Base-by-base conservation (phyloP, 2,888 invertebrate species). In the Drosophila buzzatii region DNA sequence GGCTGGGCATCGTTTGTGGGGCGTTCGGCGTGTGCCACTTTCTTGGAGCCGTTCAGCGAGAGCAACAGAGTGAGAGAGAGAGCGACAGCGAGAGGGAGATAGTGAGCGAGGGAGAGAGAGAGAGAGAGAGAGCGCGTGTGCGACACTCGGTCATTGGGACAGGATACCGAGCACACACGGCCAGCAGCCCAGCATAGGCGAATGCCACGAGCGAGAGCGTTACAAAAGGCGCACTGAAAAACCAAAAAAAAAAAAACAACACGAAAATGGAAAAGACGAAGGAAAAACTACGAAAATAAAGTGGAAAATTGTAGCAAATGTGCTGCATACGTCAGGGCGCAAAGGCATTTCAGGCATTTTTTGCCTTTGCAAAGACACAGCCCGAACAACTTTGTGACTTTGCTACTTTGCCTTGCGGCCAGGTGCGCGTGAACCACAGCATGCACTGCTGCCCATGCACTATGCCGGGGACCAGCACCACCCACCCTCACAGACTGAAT, bases 141-240 rank as follows among this genome's bases (percentile, higher is more conserved):
- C 73, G 77, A 66, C 73, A 86, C 80, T 90, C 89, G 91, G 90
- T 90, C 91, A 90, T 91, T 90, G 89, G 90, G 90, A 91, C 90
- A 85, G 81, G 78, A 78, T 72, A 72, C 63, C 65, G 66, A 74
- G 72, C 58, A 37, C 58, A 51, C 49, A 18, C 49, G 49, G 51
- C 51, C 51, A 49, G 49, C 47, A 52, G 57, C 39, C 10, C 41
- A 47, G 37, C 41, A 51, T 64, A 55, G 73, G 49, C 58, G 59
- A 59, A 58, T 51, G 62, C 20, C 37, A 18, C 44, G 41, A 53
- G 49, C 55, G 56, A 42, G 49, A 37, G 39, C 41, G 23, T 9
- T 23, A 31, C 44, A 44, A 23, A 23, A 45, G 45, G 41, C 27
- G 27, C 27, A 27, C 27, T 27, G 27, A 27, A 27, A 27, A 27